Evolutionary conservation across 2,888 invertebrate genomes (phyloP).

Genomic region (Tipula lateralis): DNA sequence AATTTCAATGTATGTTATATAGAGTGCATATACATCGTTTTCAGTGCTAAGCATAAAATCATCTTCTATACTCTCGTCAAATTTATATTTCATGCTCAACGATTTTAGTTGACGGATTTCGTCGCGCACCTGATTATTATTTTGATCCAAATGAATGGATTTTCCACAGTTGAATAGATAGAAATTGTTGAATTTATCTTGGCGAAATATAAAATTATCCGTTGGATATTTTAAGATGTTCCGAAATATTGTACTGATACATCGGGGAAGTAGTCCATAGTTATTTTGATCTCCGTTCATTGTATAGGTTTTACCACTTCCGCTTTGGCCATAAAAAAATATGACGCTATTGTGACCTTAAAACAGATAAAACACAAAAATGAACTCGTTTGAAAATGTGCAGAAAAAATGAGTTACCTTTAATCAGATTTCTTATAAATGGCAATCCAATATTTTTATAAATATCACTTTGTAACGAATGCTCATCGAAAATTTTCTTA

Average conservation of each 20-base stretch:
- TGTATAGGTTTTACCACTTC: constrained; percentile 25
- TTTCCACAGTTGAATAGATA: constrained; percentile 3
- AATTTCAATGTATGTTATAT: background rate
- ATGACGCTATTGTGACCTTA: background rate
- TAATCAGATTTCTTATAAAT: background rate
- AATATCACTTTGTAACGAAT: background rate
- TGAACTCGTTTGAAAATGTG: background rate
- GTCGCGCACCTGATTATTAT: background rate
- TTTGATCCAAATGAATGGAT: background rate
- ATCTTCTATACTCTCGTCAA: background rate
- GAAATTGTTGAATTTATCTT: constrained; percentile 20
- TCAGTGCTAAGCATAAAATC: background rate
- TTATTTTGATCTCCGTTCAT: background rate
- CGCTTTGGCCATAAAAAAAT: background rate
- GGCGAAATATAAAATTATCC: background rate
- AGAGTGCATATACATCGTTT: background rate
- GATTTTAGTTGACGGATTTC: background rate
- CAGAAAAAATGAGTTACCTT: background rate
- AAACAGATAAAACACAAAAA: background rate
- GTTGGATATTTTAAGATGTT: background rate
- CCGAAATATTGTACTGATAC: background rate
- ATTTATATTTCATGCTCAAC: background rate
- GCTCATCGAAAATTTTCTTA: constrained; percentile 20
- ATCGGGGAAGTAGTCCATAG: background rate
- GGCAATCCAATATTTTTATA: background rate